Conservation (phyloP, 2,113 vertebrate genomes). For the Bufo gargarizans region DNA sequence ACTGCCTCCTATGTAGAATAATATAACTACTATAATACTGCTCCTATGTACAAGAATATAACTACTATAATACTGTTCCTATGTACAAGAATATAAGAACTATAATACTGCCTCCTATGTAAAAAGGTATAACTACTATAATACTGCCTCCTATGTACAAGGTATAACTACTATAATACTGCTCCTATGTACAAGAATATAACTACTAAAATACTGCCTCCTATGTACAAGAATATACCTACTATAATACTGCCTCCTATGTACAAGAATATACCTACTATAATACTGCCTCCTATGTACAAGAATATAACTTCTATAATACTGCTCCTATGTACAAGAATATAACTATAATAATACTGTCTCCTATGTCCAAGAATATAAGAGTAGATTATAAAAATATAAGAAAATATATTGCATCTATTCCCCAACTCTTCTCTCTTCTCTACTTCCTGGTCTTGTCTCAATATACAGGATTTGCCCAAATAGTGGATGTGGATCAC, state of each 20-base stretch:
- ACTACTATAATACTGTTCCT: not conserved
- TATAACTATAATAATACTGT: slow-evolving; percentile 4
- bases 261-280: not conserved
- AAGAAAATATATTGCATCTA: too few relatives aligned
- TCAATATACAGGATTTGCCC: too few relatives aligned
- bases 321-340: not conserved
- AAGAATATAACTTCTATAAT: not conserved
- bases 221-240: not conserved
- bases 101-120: too few relatives aligned
- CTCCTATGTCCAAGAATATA: not conserved
- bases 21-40: not conserved
- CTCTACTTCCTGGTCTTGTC: too few relatives aligned
- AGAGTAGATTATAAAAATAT: not conserved
- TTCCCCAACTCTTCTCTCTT: too few relatives aligned
- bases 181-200: not conserved
- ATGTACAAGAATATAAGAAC: not conserved
- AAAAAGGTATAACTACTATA: not conserved
- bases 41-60: not conserved
- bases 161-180: not conserved
- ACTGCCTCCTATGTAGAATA: not conserved
- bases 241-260: not conserved
- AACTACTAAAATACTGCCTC: not conserved
- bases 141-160: not conserved
- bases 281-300: not conserved
- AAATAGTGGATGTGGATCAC: too few relatives aligned